Conservation (phyloP, 2,797 vertebrate species). For the Leuciscus waleckii region DNA sequence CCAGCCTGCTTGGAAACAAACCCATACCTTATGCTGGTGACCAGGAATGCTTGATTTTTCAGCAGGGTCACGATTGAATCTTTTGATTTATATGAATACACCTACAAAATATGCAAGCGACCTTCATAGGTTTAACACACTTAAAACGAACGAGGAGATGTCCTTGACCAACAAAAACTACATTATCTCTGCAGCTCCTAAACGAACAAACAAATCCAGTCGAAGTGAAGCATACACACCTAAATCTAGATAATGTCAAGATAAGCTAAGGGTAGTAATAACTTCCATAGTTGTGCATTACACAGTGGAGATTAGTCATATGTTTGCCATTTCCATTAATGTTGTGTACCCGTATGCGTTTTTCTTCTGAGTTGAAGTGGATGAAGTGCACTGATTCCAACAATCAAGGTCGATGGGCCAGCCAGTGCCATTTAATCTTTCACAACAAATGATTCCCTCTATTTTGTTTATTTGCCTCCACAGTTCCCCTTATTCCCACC, state of each 20-base stretch:
- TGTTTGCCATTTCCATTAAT: slow-evolving; percentile 33
- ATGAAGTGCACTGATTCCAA: slow-evolving; percentile 57
- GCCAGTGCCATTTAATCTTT: slow-evolving; percentile 62
- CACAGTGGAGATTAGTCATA: slow-evolving; percentile 19
- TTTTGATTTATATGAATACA: neutral
- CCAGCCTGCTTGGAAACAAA: neutral
- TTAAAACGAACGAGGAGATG: neutral
- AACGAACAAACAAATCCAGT: slow-evolving; percentile 16
- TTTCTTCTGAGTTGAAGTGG: slow-evolving; percentile 41
- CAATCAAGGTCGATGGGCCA: slow-evolving; percentile 43
- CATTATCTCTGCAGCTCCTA: neutral
- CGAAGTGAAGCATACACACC: neutral
- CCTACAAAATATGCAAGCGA: neutral
- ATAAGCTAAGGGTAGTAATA: slow-evolving; percentile 31
- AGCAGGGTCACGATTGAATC: neutral
- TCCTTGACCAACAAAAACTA: neutral
- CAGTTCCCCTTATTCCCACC: slow-evolving; percentile 19
- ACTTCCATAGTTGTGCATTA: slow-evolving; percentile 11
- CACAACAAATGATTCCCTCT: slow-evolving; percentile 69
- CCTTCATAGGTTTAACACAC: neutral
- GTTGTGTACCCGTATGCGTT: neutral
- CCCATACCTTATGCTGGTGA: neutral
- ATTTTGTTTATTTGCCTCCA: slow-evolving; percentile 70
- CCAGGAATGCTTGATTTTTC: neutral
- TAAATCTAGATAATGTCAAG: slow-evolving; percentile 21